Conservation (phyloP, 2,113 vertebrate genomes). For the Perca schrenkii region DNA sequence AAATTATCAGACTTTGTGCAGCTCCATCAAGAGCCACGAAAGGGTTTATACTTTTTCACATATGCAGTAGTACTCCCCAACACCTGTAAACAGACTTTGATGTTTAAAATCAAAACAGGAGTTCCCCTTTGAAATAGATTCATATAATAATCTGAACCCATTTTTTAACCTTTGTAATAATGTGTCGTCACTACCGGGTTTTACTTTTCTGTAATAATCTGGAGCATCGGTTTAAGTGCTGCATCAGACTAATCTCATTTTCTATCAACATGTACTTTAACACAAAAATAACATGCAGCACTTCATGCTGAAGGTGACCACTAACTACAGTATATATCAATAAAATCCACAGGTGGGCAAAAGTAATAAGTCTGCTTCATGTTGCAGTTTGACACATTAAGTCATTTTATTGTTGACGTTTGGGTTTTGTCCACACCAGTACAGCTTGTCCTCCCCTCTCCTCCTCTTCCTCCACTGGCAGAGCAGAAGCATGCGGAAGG, state of each 20-base stretch:
- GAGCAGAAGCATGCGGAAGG: slow-evolving; percentile 95
- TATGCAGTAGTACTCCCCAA: neutral
- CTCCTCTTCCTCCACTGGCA: slow-evolving; percentile 92
- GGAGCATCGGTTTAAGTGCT: slow-evolving; percentile 12
- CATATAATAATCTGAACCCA: slow-evolving; percentile 1
- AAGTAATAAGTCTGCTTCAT: neutral
- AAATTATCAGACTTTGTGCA: neutral
- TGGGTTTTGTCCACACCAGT: slow-evolving; percentile 91
- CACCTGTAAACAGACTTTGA: neutral
- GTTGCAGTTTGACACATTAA: slow-evolving; percentile 19
- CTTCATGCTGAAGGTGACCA: slow-evolving; percentile 49
- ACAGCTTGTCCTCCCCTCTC: slow-evolving; percentile 88
- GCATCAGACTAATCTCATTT: slow-evolving; percentile 26
- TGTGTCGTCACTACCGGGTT: neutral
- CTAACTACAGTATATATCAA: slow-evolving; percentile 16
- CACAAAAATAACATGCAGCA: slow-evolving; percentile 54
- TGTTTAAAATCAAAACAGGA: neutral
- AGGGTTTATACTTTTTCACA: neutral
- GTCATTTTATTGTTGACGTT: slow-evolving; percentile 78
- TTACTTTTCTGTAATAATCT: slow-evolving; percentile 14
- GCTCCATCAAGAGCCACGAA: neutral
- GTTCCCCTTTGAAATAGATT: neutral
- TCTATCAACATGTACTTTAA: slow-evolving; percentile 39
- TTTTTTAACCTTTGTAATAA: slow-evolving; percentile 10
- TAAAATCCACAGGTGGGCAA: slow-evolving; percentile 5